Base-by-base conservation (phyloP, 2,888 invertebrate genomes). In the Dioctria rufipes region DNA sequence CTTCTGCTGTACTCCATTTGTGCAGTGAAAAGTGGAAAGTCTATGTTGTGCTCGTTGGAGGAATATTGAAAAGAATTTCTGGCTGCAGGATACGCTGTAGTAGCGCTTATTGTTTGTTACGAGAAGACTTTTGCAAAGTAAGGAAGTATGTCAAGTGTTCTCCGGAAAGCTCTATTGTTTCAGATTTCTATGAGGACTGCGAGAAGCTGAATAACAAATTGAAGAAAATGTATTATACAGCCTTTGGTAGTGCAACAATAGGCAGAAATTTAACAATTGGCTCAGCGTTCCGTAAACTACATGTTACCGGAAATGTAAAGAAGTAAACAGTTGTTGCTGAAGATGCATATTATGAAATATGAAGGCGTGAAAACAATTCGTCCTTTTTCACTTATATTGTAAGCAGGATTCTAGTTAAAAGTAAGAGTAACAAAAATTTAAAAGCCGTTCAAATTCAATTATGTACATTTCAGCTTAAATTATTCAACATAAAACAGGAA, bases 61-160 rank as follows among this genome's bases (percentile, higher is more conserved):
- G 66, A 66, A 39, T 25, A 25, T n/a, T 78, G 77, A 63, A 78
- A 63, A 65, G 77, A 78, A 46, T 78, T 78, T 61, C 77, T 78
- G 63, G 37, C 25, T 61, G 11, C 77, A 63, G 77, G 63, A 78
- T 63, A 73, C 13, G n/a, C 9, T 39, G 49, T 46, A 78, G 78
- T 65, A 49, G 65, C 46, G 49, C 60, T 78, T 40, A 78, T 81
- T 81, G 81, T 81, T 81, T 81, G 43, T 61, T 5, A 61, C 69
- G 43, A 51, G 78, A 66, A 80, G 66, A 66, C 78, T 77, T 77
- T 80, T 81, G 42, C 71, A 63, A 75, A 63, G 81, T 79, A 81
- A 81, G 75, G 81, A 81, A 81, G 78, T 81, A 66, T 81, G 81
- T 81, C 81, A 81, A 81, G 81, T 71, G 79, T 79, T 65, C 81